These are phyloP conservation scores for Scotopteryx bipunctaria DNA, from an alignment of 2,888 invertebrate genomes.

Conservation along the genomic window DNA sequence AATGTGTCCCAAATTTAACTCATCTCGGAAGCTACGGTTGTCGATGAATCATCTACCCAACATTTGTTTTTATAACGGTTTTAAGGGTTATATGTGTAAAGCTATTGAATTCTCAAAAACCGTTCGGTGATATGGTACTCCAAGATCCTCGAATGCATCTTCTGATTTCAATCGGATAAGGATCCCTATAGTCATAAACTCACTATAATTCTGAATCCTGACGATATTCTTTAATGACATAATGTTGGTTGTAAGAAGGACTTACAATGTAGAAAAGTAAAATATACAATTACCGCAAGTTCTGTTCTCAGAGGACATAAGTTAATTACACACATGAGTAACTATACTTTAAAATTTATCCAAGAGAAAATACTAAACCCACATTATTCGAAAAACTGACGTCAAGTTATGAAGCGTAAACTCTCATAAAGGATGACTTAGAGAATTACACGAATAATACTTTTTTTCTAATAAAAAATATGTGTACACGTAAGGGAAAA, in stretches of 20 bases:
- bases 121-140: conserved; percentile 5
- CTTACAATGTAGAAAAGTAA: too few species aligned
- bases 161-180: conserved; percentile 5
- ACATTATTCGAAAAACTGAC: not conserved
- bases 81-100: conserved; percentile 31
- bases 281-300: too few species aligned
- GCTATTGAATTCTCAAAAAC: conserved; percentile 19
- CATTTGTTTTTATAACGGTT: conserved; percentile 46
- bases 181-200: not conserved
- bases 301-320: too few species aligned
- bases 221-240: not conserved
- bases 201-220: not conserved
- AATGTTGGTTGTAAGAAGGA: too few species aligned
- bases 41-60: conserved; percentile 37
- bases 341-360: too few species aligned
- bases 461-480: conserved; percentile 24
- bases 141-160: not conserved
- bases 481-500: conserved; percentile 35
- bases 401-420: not conserved
- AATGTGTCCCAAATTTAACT: conserved; percentile 14
- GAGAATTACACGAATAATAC: conserved; percentile 14
- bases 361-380: not conserved
- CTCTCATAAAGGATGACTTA: conserved; percentile 4
- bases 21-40: conserved; percentile 32
- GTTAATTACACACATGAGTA: too few species aligned